Evolutionary conservation across 2,888 invertebrate genomes (phyloP).

Genomic region (Eupithecia abbreviata): DNA sequence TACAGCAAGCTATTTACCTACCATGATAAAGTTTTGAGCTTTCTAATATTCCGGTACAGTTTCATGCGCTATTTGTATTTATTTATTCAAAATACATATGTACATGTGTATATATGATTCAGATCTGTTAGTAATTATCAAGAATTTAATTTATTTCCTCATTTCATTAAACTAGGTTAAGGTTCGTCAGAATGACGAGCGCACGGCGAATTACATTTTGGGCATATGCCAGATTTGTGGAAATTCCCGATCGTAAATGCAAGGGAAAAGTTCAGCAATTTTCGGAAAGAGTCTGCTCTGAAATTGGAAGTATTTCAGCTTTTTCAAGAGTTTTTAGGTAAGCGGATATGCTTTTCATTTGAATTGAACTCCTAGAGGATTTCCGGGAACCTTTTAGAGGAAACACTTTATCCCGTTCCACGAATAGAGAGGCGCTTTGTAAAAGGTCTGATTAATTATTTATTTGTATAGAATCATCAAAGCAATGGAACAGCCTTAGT

Average conservation of each 20-base stretch:
- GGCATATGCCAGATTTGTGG: slow-evolving; percentile 5
- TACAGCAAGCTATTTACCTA: no score
- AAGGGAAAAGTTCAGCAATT: slow-evolving; percentile 4
- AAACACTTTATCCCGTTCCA: not conserved
- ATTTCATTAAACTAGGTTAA: not conserved
- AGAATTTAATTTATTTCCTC: not conserved
- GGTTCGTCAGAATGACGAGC: not conserved
- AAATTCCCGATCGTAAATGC: not conserved
- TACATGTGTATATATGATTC: no score
- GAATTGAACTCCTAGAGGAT: not conserved
- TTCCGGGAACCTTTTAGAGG: not conserved
- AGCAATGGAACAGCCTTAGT: not conserved
- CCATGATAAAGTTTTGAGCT: no score
- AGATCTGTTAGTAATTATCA: not conserved
- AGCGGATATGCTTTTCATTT: not conserved
- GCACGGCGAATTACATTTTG: not conserved
- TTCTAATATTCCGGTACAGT: no score
- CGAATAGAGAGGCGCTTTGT: not conserved
- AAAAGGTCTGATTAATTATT: no score
- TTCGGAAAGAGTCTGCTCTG: not conserved
- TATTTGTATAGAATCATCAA: not conserved
- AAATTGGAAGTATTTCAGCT: not conserved
- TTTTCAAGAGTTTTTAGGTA: not conserved
- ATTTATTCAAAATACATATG: no score
- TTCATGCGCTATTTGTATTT: no score